phyloP scores from a whole-genome alignment of 2,113 vertebrate genomes.

The Theristicus caerulescens region DNA sequence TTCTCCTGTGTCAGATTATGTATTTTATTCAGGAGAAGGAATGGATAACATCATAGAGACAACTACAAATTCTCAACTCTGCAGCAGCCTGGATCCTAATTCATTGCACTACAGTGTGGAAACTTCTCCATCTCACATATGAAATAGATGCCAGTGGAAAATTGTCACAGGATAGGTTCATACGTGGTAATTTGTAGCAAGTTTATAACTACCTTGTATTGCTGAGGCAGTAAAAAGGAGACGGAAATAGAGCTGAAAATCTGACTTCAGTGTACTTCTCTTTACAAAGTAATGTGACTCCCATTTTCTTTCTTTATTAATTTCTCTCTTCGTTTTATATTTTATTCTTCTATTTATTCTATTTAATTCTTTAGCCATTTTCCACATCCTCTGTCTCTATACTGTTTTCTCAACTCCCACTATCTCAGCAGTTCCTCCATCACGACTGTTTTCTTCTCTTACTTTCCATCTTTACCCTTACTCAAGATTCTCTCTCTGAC shows the following conservation, averaged over 20 bases:
- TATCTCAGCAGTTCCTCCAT: background rate
- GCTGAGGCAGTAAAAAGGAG: background rate
- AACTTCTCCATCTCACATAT: background rate
- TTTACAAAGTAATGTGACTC: background rate
- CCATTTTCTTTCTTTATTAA: background rate
- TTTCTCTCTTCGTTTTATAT: background rate
- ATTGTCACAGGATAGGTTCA: background rate
- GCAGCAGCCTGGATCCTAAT: background rate
- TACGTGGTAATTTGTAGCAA: background rate
- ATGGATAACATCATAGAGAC: background rate
- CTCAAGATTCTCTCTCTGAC: background rate
- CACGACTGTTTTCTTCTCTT: background rate
- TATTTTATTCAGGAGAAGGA: background rate
- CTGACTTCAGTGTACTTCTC: background rate
- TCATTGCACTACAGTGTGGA: background rate
- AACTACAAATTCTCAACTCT: background rate
- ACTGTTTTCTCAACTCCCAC: background rate
- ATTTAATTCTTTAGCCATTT: background rate
- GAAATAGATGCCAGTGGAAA: background rate
- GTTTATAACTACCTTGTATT: background rate
- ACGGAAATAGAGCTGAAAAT: background rate
- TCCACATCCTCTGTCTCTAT: background rate
- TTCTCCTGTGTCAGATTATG: background rate
- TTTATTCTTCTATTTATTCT: background rate
- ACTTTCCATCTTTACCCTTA: background rate